Evolutionary conservation across 2,888 invertebrate species (phyloP), one percentile per base, ranked within the genome.

Genomic region (Carpatolechia fugitivella): DNA sequence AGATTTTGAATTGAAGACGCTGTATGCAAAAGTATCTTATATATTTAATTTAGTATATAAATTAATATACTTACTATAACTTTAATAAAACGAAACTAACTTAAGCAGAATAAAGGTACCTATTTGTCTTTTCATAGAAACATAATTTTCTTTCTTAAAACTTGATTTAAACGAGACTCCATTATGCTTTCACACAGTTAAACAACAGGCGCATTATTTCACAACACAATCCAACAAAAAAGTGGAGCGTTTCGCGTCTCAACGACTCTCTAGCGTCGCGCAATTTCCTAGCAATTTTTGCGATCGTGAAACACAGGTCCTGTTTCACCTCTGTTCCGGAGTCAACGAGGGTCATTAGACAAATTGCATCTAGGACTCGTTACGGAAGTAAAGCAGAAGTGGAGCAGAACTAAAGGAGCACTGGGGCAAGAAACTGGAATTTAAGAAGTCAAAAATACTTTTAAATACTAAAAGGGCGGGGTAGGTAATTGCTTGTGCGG

Each of bases 321-420:
- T 33, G 33, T 33, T 33, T 33, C 33, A 33, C 33, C 33, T 33
- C n/a, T 24, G 24, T 24, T 24, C 36, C 14, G 11, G 40, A 41
- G 40, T 41, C 40, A 41, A 41, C 52, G 35, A 35, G 33, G 44
- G 52, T 52, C 52, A 52, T 52, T 52, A 52, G n/a, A 52, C 24
- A 52, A 52, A 52, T 44, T 52, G 52, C 52, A 52, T 33, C 38
- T 20, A 44, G 33, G 13, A 3, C 46, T 52, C 52, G 31, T 52
- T 52, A 52, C 41, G 41, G 40, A 10, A 40, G 40, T 40, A 16
- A 40, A 14, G 16, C 40, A 18, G 18, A 16, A 40, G 40, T 40
- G 40, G 16, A 10, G 16, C 40, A 18, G 18, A 16, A 40, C 16
- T 40, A 16, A 14, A 40, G 10, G 38, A 14, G 38, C 38, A 14